phyloP scores from a whole-genome alignment of 2,888 invertebrate genomes.

The Hemaris fuciformis region DNA sequence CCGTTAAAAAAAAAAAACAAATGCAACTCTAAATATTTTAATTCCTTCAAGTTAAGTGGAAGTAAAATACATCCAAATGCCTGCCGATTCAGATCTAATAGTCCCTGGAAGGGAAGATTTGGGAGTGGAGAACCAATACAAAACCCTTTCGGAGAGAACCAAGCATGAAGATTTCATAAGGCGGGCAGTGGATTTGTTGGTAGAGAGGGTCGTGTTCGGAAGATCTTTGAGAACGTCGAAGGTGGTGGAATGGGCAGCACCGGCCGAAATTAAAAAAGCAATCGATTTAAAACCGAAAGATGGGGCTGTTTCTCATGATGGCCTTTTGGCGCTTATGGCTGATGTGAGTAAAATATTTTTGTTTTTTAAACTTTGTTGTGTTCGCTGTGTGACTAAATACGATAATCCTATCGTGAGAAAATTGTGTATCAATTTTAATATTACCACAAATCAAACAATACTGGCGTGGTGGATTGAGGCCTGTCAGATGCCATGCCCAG shows the following conservation, averaged over 20 bases:
- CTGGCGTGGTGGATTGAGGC: too few species aligned
- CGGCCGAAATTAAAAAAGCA: conserved; percentile 84
- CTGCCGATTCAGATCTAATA: conserved; percentile 72
- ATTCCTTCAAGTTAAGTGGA: conserved; percentile 37
- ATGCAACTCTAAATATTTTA: conserved; percentile 41
- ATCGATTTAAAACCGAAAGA: conserved; percentile 85
- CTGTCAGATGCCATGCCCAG: too few species aligned
- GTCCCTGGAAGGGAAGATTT: conserved; percentile 56
- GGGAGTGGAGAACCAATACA: conserved; percentile 61
- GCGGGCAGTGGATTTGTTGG: conserved; percentile 85
- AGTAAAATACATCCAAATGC: conserved; percentile 53
- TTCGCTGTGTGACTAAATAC: too few species aligned
- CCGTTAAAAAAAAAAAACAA: conserved; percentile 37
- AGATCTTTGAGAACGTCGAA: conserved; percentile 86
- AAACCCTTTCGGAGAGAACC: conserved; percentile 83
- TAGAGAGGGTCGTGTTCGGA: conserved; percentile 89
- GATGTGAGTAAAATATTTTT: conserved; percentile 83
- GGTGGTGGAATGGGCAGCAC: conserved; percentile 91
- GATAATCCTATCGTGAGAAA: too few species aligned
- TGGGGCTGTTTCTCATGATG: conserved; percentile 84
- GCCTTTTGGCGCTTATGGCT: conserved; percentile 84
- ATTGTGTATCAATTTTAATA: too few species aligned
- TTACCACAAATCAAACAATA: too few species aligned
- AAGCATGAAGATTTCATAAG: conserved; percentile 88
- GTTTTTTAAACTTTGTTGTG: too few species aligned